A percentile compares a stretch with the other conserved stretches of the same genome.
Evolutionary conservation across 1,140 invertebrate species (phyloP).

Genomic region (Drosophila pseudoananassae): DNA sequence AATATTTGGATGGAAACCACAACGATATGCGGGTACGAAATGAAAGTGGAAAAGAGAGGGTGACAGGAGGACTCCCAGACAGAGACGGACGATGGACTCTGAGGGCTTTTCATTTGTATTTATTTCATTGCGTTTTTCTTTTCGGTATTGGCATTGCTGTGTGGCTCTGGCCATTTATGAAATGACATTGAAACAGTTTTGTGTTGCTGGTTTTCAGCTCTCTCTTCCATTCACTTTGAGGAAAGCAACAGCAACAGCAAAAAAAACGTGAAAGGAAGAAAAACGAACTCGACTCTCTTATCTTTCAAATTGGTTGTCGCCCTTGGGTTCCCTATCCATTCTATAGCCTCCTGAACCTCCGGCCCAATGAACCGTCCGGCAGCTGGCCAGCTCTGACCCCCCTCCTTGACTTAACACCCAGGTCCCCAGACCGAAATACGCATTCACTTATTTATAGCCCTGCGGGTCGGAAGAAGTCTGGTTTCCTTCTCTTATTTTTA

Average conservation of each 20-base stretch:
- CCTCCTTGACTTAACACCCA: constrained; percentile 7
- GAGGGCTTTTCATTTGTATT: constrained; percentile 73
- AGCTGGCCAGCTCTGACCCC: constrained; percentile 20
- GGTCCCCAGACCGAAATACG: constrained; percentile 32
- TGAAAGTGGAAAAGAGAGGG: constrained; percentile 45
- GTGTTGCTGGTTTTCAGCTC: constrained; percentile 30
- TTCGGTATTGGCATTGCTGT: constrained; percentile 25
- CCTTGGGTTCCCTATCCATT: constrained; percentile 34
- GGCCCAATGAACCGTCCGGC: not conserved
- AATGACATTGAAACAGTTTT: constrained; percentile 77
- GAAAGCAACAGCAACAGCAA: not conserved
- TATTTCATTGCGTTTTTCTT: constrained; percentile 76
- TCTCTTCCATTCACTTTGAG: constrained; percentile 46
- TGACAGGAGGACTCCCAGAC: constrained; percentile 5
- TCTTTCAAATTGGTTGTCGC: constrained; percentile 75
- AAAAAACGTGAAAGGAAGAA: constrained; percentile 8
- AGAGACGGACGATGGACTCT: constrained; percentile 12
- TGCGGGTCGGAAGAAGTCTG: constrained; percentile 68
- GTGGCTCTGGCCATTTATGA: constrained; percentile 63
- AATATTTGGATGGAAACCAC: constrained; percentile 67
- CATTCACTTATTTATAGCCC: constrained; percentile 71
- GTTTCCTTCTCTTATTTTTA: constrained; percentile 26
- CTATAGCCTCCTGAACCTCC: not conserved
- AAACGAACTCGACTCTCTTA: constrained; percentile 56
- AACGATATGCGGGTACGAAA: constrained; percentile 36